A percentile compares a stretch with the other conserved stretches of the same genome.
Evolutionary conservation across 2,797 vertebrate species (phyloP).

Genomic region (Potorous gilbertii): DNA sequence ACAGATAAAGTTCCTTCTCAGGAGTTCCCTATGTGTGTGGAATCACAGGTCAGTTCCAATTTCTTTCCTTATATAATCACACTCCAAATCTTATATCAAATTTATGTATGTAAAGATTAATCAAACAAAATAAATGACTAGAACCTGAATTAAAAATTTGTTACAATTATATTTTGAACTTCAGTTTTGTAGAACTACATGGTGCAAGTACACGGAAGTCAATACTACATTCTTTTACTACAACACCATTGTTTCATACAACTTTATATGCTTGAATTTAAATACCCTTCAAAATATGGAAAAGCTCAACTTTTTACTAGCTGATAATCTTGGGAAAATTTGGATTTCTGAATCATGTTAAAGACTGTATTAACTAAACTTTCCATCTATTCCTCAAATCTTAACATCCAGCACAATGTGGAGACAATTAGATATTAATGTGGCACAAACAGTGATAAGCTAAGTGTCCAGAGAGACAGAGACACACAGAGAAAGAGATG

Average conservation of each 20-base stretch:
- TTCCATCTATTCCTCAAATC: neutral
- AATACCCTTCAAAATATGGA: neutral
- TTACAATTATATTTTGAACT: neutral
- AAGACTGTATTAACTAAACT: neutral
- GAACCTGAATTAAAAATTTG: neutral
- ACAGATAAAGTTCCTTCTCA: neutral
- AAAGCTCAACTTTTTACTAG: conserved; percentile 20
- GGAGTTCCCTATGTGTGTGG: neutral
- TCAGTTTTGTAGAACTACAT: conserved; percentile 3
- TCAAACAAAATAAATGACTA: neutral
- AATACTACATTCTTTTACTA: conserved; percentile 24
- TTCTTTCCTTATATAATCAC: neutral
- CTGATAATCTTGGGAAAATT: neutral
- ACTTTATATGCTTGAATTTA: conserved; percentile 27
- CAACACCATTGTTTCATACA: conserved; percentile 15
- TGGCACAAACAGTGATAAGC: neutral
- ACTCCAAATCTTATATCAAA: neutral
- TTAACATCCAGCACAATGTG: neutral
- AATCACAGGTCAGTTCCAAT: neutral
- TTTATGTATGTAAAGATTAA: neutral
- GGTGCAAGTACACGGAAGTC: conserved; percentile 9
- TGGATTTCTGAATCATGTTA: conserved; percentile 19
- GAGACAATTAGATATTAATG: conserved; percentile 6
- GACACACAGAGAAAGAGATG: neutral
- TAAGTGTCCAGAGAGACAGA: neutral